Evolutionary conservation across 64 coral and sea anemone species (phyloP), one percentile per base, ranked within the genome.

Genomic region (Actinia tenebrosa): DNA sequence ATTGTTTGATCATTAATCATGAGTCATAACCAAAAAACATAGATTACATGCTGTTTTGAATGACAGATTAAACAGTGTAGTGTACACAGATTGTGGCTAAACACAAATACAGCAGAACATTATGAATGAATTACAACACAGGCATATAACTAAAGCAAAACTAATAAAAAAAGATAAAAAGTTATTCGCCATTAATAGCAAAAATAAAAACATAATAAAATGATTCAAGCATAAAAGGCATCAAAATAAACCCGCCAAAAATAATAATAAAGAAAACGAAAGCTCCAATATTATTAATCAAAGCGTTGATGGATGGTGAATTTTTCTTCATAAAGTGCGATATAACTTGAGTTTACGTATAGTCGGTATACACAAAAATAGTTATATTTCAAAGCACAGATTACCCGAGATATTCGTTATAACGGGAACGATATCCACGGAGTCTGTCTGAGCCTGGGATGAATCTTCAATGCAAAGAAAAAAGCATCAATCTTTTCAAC

Each of bases 391-490:
- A 13, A 13, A 52, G 80, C 54, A 58, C 46, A 20, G 83, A 85
- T 85, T 85, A 85, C 83, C 53, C 83, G 83, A 61, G 22, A 61
- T 85, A 85, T 64, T 54, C 83, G 80, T 53, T 83, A 83, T 53
- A 83, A n/a, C 80, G 80, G 80, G 80, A 83, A 45, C 54, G 60
- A 85, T 45, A 61, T 62, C 83, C 83, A 85, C 83, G 83, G 60
- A 53, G 50, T 64, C 83, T 61, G 16, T 85, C 83, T 59, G 56
- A 85, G 60, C 54, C 30, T 61, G 83, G 56, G 23, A 3, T 58
- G 83, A 62, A 85, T 85, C 83, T 85, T 85, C 56, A 85, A 85
- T 18, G 60, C 25, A 85, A 85, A 56, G 60, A 85, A 85, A 85
- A 81, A 50, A 50, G 20, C 79, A 81, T 81, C 79, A 81, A 81